Percentiles rank a stretch among this genome's conserved stretches.
Evolutionary conservation across 2,797 vertebrate genomes (phyloP).

Genomic region (Epinephelus coioides): DNA sequence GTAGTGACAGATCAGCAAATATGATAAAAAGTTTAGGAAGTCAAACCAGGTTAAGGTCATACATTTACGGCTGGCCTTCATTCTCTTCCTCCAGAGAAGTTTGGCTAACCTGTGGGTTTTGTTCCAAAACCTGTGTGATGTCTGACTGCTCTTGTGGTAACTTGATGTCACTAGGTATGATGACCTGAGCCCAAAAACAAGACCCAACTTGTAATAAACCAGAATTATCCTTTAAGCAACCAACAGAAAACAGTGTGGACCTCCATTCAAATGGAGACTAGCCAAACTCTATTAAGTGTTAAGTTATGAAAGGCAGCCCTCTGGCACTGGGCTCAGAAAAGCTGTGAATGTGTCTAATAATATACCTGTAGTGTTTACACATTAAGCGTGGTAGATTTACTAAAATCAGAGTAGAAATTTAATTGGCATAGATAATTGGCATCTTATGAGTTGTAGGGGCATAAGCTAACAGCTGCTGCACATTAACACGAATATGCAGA

Average conservation of each 20-base stretch:
- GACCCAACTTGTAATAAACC: neutral
- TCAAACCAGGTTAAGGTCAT: neutral
- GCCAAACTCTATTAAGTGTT: slow-evolving; percentile 24
- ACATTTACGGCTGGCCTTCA: neutral
- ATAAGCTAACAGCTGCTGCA: slow-evolving; percentile 75
- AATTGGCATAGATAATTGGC: slow-evolving; percentile 73
- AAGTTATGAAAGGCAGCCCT: slow-evolving; percentile 33
- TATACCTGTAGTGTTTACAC: slow-evolving; percentile 52
- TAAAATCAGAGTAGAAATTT: slow-evolving; percentile 57
- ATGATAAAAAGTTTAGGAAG: too few relatives aligned
- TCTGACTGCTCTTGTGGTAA: neutral
- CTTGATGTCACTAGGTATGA: neutral
- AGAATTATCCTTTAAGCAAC: neutral
- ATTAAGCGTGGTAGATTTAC: slow-evolving; percentile 44
- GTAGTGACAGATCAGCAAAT: too few relatives aligned
- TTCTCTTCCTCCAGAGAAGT: neutral
- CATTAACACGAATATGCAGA: slow-evolving; percentile 66
- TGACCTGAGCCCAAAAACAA: neutral
- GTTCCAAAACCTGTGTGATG: neutral
- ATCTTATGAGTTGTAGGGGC: slow-evolving; percentile 72
- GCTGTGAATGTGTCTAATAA: slow-evolving; percentile 38
- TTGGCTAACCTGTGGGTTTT: neutral
- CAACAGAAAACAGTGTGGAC: neutral
- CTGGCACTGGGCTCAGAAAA: slow-evolving; percentile 25
- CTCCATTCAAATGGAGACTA: neutral